Conservation (phyloP, 2,888 invertebrate species). For the Chrysomela aeneicollis region DNA sequence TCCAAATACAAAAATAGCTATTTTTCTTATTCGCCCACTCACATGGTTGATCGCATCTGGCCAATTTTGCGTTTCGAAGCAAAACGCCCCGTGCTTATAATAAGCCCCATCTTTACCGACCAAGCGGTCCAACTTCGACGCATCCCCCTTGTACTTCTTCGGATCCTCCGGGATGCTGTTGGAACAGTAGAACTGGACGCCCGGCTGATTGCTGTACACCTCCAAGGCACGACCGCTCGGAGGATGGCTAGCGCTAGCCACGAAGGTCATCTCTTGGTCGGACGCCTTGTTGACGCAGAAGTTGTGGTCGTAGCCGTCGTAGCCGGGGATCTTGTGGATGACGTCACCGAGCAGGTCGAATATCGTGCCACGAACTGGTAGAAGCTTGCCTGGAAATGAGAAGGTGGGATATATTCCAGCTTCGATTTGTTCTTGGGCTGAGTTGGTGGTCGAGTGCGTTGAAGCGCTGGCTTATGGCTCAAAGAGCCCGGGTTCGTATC, state of each 20-base stretch:
- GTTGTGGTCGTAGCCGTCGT: constrained; percentile 83
- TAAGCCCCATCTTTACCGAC: constrained; percentile 50
- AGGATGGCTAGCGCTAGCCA: constrained; percentile 75
- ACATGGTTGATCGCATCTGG: constrained; percentile 90
- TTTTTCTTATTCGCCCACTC: too few relatives aligned
- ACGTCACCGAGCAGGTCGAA: constrained; percentile 80
- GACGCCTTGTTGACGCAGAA: constrained; percentile 76
- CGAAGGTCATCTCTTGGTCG: constrained; percentile 66
- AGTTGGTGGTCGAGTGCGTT: too few relatives aligned
- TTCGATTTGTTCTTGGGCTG: too few relatives aligned
- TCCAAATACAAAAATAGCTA: too few relatives aligned
- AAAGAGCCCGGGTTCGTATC: too few relatives aligned
- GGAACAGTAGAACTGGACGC: constrained; percentile 89
- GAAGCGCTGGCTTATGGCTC: not conserved
- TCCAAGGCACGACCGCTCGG: constrained; percentile 72
- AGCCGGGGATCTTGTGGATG: constrained; percentile 70
- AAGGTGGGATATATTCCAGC: too few relatives aligned
- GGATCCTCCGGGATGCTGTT: constrained; percentile 73
- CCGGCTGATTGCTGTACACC: constrained; percentile 86
- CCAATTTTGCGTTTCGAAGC: constrained; percentile 91
- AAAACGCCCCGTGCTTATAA: constrained; percentile 72
- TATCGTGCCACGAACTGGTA: constrained; percentile 72
- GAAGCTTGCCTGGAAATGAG: constrained; percentile 69
- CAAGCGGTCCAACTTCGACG: constrained; percentile 32
- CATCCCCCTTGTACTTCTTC: constrained; percentile 45